Evolutionary conservation across 2,113 vertebrate genomes (phyloP), one percentile per base, ranked within the genome.

Genomic region (Erpornis zantholeuca): DNA sequence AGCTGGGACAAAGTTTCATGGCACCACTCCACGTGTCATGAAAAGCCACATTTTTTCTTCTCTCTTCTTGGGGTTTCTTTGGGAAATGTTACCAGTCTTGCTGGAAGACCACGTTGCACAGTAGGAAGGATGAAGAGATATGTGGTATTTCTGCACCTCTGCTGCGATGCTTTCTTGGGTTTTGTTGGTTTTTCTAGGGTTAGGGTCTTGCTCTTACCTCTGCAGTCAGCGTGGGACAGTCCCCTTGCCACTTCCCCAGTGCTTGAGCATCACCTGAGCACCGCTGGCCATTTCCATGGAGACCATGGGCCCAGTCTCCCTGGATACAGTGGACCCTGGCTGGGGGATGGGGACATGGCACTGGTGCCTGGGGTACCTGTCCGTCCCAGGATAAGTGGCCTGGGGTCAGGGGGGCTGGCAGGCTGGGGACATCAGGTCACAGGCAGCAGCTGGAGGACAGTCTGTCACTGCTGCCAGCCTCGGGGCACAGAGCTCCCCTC

Each of bases 71-170:
- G 44, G 7, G 8, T 35, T 86, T 86, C 49, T 79, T 75, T 33
- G 42, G 36, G 29, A 63, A 71, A 68, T 45, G 18, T 88, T 50
- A 11, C 27, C 8, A 2, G 4, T 59, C 27, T 52, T 47, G 31
- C 29, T 4, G 7, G 56, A 70, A 86, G 60, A 78, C 20, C 3
- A 2, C 0, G 0, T 31, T 2, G 1, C 25, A 21, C 12, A 12
- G 49, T 18, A 42, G 18, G 38, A 59, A 28, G 91, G n/a, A 29
- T 3, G 12, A 73, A 57, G 60, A 71, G 81, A 11, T 0, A 6
- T 9, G 29, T 0, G 5, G 15, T 52, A 10, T 64, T 86, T 68
- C 64, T 80, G 45, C 24, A 33, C 40, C 76, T 80, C 52, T 3
- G 5, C 45, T 50, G 47, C 1, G 1, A n/a, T 9, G 27, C 38